phyloP scores from a whole-genome alignment of 2,888 invertebrate species.

The Phaonia tiefii region DNA sequence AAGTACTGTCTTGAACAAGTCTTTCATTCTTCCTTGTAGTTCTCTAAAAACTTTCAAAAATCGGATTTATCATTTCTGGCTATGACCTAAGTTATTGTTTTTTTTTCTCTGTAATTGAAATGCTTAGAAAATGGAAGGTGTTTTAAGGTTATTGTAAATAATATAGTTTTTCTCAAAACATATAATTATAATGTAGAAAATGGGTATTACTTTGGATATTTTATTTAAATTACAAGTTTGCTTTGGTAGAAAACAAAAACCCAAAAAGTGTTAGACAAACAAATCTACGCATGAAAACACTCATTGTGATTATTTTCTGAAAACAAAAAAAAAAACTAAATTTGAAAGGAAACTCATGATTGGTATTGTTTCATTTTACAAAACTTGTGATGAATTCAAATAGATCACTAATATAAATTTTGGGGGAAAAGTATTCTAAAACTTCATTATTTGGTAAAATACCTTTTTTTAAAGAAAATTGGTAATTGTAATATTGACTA shows the following conservation, averaged over 20 bases:
- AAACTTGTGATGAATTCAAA: constrained; percentile 35
- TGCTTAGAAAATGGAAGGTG: background rate
- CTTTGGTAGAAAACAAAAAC: background rate
- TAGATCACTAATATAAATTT: background rate
- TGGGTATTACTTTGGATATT: constrained; percentile 13
- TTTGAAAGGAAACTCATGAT: constrained; percentile 23
- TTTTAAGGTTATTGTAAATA: constrained; percentile 42
- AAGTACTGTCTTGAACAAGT: no score
- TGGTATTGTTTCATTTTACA: background rate
- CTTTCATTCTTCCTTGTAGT: no score
- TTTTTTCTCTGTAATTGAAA: constrained; percentile 17
- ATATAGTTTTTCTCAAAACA: constrained; percentile 5
- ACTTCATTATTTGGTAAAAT: constrained; percentile 60
- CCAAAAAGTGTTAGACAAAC: background rate
- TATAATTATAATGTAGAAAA: constrained; percentile 14
- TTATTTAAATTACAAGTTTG: constrained; percentile 10
- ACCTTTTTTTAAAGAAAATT: constrained; percentile 32
- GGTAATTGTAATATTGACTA: constrained; percentile 42
- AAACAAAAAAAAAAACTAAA: no score
- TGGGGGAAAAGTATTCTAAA: constrained; percentile 36
- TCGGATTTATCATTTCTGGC: no score
- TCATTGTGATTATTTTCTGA: constrained; percentile 59
- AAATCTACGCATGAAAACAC: constrained; percentile 28
- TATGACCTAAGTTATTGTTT: no score
- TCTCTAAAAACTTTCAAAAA: no score